Evolutionary conservation across 2,113 vertebrate genomes (phyloP).

Genomic region (Rhizomys pruinosus): DNA sequence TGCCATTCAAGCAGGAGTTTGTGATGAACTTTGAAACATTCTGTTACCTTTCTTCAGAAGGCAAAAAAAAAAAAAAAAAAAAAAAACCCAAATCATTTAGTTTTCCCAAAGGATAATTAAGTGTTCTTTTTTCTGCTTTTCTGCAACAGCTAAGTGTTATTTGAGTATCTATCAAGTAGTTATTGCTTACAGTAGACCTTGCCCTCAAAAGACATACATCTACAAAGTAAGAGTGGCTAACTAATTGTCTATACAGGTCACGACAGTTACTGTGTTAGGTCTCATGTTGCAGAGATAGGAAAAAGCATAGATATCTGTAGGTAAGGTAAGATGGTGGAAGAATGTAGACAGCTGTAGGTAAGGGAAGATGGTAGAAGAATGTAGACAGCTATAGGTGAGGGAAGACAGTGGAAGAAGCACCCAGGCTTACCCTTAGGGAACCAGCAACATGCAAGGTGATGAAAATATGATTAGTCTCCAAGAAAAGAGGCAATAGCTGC

Average conservation of each 20-base stretch:
- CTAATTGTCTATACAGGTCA: background rate
- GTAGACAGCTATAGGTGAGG: too few relatives aligned
- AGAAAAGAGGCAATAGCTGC: background rate
- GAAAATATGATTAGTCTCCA: background rate
- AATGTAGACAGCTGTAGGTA: too few relatives aligned
- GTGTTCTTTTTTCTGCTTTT: background rate
- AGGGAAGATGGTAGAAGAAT: too few relatives aligned
- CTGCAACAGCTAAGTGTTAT: background rate
- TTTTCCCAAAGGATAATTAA: too few relatives aligned
- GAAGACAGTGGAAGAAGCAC: background rate
- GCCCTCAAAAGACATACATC: background rate
- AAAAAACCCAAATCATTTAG: too few relatives aligned
- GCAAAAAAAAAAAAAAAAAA: too few relatives aligned
- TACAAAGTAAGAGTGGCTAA: background rate
- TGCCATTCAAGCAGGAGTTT: too few relatives aligned
- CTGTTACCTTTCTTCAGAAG: too few relatives aligned
- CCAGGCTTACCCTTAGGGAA: background rate
- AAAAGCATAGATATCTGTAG: too few relatives aligned
- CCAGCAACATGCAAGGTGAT: background rate
- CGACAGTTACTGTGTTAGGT: background rate
- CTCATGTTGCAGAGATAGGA: background rate
- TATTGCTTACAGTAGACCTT: background rate
- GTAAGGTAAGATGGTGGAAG: too few relatives aligned
- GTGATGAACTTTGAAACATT: too few relatives aligned
- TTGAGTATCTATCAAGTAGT: background rate